Percentiles rank a stretch among this genome's conserved stretches.
phyloP scores from a whole-genome alignment of 2,113 vertebrate genomes.

The Murina feae region DNA sequence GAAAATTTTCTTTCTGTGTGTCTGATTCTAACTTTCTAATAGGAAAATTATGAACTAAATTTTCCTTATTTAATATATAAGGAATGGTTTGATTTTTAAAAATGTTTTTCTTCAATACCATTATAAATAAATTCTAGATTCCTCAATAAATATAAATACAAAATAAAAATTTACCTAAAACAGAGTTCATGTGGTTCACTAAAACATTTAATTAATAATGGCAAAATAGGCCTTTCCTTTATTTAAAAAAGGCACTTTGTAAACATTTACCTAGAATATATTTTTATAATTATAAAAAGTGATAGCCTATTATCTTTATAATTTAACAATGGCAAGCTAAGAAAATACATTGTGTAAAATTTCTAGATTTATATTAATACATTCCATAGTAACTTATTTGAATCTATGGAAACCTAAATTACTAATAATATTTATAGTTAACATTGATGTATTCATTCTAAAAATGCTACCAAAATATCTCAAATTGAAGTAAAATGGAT shows the following conservation, averaged over 20 bases:
- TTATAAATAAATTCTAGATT: conserved; percentile 34
- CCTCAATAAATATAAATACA: conserved; percentile 2
- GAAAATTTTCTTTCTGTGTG: neutral
- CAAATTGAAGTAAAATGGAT: conserved; percentile 32
- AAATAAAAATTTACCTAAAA: conserved; percentile 9
- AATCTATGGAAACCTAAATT: neutral
- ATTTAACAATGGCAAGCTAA: neutral
- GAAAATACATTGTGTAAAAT: neutral
- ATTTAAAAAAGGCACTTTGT: neutral
- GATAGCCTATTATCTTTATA: neutral
- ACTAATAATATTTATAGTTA: conserved; percentile 27
- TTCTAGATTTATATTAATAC: neutral
- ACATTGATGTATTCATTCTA: neutral
- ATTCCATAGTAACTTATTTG: neutral
- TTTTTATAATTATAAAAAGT: conserved; percentile 45
- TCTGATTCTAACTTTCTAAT: neutral
- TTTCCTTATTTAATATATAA: neutral
- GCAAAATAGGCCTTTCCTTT: neutral
- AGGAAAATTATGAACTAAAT: conserved; percentile 8
- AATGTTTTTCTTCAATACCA: conserved; percentile 24
- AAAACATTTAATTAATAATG: conserved; percentile 26
- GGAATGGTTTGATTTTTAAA: neutral
- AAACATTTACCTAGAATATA: conserved; percentile 43
- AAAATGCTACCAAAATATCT: conserved; percentile 32
- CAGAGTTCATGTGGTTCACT: neutral